Evolutionary conservation across 1,140 invertebrate species (phyloP).

Genomic region (Leptopilina boulardi): DNA sequence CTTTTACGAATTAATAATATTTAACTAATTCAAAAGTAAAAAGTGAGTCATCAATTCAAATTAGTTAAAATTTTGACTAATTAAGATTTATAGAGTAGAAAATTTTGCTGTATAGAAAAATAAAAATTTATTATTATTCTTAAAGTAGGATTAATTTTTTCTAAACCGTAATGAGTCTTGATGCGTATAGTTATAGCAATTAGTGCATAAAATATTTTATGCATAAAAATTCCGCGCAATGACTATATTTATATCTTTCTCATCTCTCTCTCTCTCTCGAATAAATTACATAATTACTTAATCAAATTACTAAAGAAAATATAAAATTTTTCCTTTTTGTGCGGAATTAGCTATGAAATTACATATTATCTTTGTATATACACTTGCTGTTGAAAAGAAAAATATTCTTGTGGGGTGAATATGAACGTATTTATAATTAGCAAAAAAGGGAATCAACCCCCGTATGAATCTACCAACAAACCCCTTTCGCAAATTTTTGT

Average conservation of each 20-base stretch:
- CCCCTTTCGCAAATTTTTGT: constrained; percentile 44
- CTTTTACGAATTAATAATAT: too few relatives aligned
- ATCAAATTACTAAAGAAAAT: neutral
- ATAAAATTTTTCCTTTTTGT: too few relatives aligned
- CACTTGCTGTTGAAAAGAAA: neutral
- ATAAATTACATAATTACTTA: constrained; percentile 2
- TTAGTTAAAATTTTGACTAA: neutral
- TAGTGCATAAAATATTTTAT: too few relatives aligned
- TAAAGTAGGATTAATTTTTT: too few relatives aligned
- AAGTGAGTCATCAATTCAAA: too few relatives aligned
- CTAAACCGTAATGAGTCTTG: too few relatives aligned
- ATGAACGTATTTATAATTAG: neutral
- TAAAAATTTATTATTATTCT: too few relatives aligned
- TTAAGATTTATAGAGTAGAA: neutral
- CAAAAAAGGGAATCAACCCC: neutral
- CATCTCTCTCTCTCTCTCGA: neutral
- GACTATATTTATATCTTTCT: neutral
- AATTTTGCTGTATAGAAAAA: too few relatives aligned
- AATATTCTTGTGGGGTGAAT: neutral
- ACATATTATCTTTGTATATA: neutral
- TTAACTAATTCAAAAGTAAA: too few relatives aligned
- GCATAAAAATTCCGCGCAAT: too few relatives aligned
- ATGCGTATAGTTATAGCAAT: too few relatives aligned
- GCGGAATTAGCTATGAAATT: neutral
- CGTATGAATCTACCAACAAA: constrained; percentile 35